Evolutionary conservation across 1,140 invertebrate genomes (phyloP).

Genomic region (Oryctes rhinoceros): DNA sequence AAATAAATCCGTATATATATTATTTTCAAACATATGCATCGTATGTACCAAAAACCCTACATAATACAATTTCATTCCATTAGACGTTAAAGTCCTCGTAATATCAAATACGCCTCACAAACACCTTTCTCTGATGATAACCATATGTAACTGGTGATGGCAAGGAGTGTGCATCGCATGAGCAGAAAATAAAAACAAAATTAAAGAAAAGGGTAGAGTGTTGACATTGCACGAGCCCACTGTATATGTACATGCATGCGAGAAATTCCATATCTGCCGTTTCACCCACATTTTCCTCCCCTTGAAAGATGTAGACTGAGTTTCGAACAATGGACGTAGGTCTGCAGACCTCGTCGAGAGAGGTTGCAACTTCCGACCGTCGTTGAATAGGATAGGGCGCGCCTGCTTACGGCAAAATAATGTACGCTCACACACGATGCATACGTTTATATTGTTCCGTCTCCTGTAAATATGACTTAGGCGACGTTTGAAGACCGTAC

Average conservation of each 20-base stretch:
- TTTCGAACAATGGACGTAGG: slow-evolving; percentile 28
- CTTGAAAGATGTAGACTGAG: neutral
- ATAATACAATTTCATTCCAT: neutral
- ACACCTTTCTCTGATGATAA: neutral
- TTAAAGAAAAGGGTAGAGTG: slow-evolving; percentile 15
- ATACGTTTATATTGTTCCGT: slow-evolving; percentile 14
- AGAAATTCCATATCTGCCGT: neutral
- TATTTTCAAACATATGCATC: too few relatives aligned
- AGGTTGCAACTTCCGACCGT: slow-evolving; percentile 26
- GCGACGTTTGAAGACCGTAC: neutral
- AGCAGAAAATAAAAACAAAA: slow-evolving; percentile 3
- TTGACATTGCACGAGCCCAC: slow-evolving; percentile 26
- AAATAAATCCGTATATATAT: too few relatives aligned
- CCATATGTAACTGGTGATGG: slow-evolving; percentile 19
- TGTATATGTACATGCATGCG: neutral
- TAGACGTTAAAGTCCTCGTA: neutral
- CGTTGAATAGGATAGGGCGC: slow-evolving; percentile 12
- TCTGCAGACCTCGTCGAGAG: slow-evolving; percentile 16
- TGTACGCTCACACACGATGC: neutral
- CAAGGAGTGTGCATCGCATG: slow-evolving; percentile 23
- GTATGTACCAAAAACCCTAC: neutral
- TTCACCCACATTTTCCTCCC: neutral
- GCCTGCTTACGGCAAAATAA: slow-evolving; percentile 1
- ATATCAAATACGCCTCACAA: neutral
- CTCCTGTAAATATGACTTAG: slow-evolving; percentile 14